These are phyloP conservation scores for Urocitellus parryii DNA, from an alignment of 2,113 vertebrate genomes.

Conservation along the genomic window DNA sequence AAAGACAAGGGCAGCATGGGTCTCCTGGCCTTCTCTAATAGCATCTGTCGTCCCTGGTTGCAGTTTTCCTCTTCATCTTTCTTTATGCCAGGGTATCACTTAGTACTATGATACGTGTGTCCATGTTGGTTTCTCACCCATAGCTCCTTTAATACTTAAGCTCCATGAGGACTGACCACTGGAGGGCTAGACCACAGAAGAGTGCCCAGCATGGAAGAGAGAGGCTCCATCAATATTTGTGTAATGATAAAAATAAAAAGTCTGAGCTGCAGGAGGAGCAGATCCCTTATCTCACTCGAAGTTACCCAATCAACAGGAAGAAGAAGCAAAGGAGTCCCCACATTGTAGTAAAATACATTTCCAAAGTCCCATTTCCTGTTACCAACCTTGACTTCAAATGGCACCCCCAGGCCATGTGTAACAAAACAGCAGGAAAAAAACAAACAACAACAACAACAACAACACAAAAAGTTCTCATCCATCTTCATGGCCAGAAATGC, in stretches of 20 bases:
- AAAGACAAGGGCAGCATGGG: accelerated
- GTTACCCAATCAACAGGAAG: neutral
- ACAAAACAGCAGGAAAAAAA: neutral
- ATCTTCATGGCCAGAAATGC: neutral
- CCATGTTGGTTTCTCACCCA: neutral
- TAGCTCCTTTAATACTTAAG: neutral
- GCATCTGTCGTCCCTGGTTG: neutral
- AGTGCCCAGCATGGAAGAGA: neutral
- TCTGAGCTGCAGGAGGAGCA: neutral
- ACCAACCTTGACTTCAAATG: neutral
- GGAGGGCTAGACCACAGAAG: neutral
- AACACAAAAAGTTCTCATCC: neutral
- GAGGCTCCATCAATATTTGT: neutral
- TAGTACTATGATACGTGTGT: too few species aligned
- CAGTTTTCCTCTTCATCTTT: neutral
- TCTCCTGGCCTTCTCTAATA: neutral
- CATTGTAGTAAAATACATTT: neutral
- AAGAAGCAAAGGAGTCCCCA: neutral
- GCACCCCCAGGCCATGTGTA: neutral
- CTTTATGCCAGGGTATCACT: neutral
- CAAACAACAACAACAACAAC: too few species aligned
- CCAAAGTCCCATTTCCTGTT: neutral
- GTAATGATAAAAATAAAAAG: neutral
- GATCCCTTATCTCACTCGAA: neutral
- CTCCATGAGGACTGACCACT: neutral